These are phyloP conservation scores for Microcaecilia unicolor DNA, from an alignment of 2,797 vertebrate genomes.

Conservation along the genomic window DNA sequence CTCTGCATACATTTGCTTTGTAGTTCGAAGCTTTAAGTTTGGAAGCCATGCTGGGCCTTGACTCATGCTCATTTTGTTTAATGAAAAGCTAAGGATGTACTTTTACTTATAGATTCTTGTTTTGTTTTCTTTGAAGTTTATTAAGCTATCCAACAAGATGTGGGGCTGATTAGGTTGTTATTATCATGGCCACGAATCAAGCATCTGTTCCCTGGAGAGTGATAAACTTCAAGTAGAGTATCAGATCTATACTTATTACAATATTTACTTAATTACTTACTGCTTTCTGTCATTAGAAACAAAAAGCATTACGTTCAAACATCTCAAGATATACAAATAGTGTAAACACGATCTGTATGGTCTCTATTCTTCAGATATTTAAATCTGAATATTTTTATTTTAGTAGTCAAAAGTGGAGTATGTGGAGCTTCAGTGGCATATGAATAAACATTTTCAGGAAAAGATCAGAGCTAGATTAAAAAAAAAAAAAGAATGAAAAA, in stretches of 20 bases:
- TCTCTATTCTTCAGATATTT: slow-evolving; percentile 2
- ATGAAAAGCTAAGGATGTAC: slow-evolving; percentile 74
- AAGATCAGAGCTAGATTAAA: slow-evolving; percentile 1
- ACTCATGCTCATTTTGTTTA: slow-evolving; percentile 76
- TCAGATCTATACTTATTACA: slow-evolving; percentile 74
- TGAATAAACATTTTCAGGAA: background rate
- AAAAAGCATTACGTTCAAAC: slow-evolving; percentile 29
- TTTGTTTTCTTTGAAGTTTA: slow-evolving; percentile 87
- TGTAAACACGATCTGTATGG: slow-evolving; percentile 9
- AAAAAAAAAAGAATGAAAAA: slow-evolving; percentile 10
- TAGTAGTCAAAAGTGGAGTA: background rate
- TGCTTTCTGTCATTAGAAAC: slow-evolving; percentile 32
- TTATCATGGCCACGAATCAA: slow-evolving; percentile 76
- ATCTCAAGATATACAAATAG: slow-evolving; percentile 1
- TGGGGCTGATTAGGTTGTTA: slow-evolving; percentile 80
- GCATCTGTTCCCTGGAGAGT: slow-evolving; percentile 82
- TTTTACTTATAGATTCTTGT: slow-evolving; percentile 79
- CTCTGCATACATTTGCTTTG: slow-evolving; percentile 77
- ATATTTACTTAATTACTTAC: slow-evolving; percentile 76
- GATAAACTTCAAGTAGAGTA: slow-evolving; percentile 56
- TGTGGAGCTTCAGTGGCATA: background rate
- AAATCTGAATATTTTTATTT: background rate
- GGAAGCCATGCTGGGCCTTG: slow-evolving; percentile 79
- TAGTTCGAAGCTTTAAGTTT: slow-evolving; percentile 74
- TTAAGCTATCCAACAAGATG: slow-evolving; percentile 67